Evolutionary conservation across 2,113 vertebrate species (phyloP), one percentile per base, ranked within the genome.

Genomic region (Camelus bactrianus): DNA sequence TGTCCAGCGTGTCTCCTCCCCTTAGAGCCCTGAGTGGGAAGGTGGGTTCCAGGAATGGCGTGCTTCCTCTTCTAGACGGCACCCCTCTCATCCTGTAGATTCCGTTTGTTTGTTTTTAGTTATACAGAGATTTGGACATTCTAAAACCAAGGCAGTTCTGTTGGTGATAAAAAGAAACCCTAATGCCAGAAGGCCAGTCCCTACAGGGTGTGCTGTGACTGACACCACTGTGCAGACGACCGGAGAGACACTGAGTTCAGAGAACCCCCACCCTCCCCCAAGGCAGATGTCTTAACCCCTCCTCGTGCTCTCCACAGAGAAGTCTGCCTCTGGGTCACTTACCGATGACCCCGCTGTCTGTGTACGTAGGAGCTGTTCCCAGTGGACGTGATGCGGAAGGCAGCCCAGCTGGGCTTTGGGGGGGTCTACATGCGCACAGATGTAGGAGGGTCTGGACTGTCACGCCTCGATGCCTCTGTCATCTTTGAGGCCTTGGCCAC

Each of bases 401-500:
- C 99, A 11, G 99, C 99, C 12, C 99, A 99, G 98, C 97, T 99
- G 3, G 99, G 99, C 0, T 99, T 99, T 9, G 99, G 99, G 0
- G 99, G 99, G 1, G 98, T 99, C 98, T 99, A 99, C 0, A 98
- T 99, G 28, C 98, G 97, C 30, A 99, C 99, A 0, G 99, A 99
- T 0, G 99, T 99, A 0, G 99, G 99, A 22, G 99, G 99, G 24
- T 99, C 99, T 0, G 99, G 99, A n/a, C 98, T 99, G 38, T 99
- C 99, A 72, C 99, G 99, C 0, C 99, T 99, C 0, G 99, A 99
- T 97, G 99, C 99, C 2, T 99, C 99, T 0, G 28, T 99, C 83
- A 99, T 99, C 98, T 99, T 99, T 50, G 99, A 99, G 96, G 99
- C 99, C 82, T 98, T 99, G 89, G 99, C 99, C 13, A 99, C 99